Conservation (phyloP, 2,888 invertebrate genomes). For the Macrosoma leucophasiata region DNA sequence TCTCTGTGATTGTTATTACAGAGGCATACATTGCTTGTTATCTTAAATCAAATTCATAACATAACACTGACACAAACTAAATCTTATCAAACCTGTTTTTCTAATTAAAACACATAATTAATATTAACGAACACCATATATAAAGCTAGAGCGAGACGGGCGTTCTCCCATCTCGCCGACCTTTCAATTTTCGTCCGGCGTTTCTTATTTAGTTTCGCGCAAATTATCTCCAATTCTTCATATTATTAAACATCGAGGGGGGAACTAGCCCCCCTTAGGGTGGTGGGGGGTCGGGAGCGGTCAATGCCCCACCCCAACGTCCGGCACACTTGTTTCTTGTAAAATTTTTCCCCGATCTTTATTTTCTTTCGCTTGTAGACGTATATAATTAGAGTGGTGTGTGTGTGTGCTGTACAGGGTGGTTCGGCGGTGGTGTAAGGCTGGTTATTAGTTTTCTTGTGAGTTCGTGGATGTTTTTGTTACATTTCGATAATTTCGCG, state of each 20-base stretch:
- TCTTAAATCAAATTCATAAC: no score
- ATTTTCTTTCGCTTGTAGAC: constrained; percentile 66
- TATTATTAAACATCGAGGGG: constrained; percentile 75
- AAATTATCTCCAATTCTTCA: constrained; percentile 77
- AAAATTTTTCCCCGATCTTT: constrained; percentile 76
- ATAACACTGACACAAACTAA: no score
- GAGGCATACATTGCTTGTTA: no score
- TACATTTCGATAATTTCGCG: constrained; percentile 75
- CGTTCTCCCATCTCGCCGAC: constrained; percentile 36
- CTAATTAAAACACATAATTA: no score
- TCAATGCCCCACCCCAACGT: constrained; percentile 60
- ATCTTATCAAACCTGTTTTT: no score
- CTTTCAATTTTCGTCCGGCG: constrained; percentile 73
- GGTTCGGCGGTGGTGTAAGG: constrained; percentile 52
- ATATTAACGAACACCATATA: no score
- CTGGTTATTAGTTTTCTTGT: constrained; percentile 74
- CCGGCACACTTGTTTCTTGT: constrained; percentile 72
- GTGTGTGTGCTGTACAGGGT: constrained; percentile 34
- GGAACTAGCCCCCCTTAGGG: constrained; percentile 52
- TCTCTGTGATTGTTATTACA: no score
- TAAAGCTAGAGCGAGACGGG: constrained; percentile 22
- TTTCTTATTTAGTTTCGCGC: constrained; percentile 77
- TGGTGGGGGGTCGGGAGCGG: constrained; percentile 58
- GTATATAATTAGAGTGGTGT: constrained; percentile 67
- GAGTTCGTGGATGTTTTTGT: constrained; percentile 71